Conservation (phyloP, 2,888 invertebrate species). For the Hydroisotoma schaefferi region DNA sequence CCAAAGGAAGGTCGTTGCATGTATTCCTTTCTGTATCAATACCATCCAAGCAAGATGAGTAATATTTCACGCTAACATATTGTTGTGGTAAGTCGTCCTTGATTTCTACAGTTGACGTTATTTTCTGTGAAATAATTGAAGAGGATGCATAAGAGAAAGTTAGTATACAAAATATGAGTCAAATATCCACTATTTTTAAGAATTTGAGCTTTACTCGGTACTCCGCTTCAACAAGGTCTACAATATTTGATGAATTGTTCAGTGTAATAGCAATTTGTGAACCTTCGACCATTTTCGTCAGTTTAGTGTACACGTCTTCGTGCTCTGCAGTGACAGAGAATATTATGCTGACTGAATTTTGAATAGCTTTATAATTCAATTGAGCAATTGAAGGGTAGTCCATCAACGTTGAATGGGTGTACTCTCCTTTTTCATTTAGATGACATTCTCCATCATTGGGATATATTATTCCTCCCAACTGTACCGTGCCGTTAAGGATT, state of each 20-base stretch:
- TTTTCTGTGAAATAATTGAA: conserved; percentile 13
- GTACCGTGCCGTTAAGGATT: too few species aligned
- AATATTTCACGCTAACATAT: conserved; percentile 27
- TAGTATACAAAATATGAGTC: neutral
- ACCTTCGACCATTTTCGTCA: conserved; percentile 85
- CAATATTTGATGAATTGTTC: conserved; percentile 92
- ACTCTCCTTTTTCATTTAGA: conserved; percentile 65
- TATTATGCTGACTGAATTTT: conserved; percentile 92
- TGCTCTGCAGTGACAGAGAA: conserved; percentile 91
- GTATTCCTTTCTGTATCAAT: conserved; percentile 8
- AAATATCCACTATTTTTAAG: neutral
- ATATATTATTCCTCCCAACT: conserved; percentile 85
- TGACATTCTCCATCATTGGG: conserved; percentile 92
- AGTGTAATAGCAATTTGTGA: conserved; percentile 84
- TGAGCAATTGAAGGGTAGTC: conserved; percentile 98
- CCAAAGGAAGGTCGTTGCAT: conserved; percentile 19
- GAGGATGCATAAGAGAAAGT: neutral
- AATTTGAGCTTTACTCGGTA: conserved; percentile 63
- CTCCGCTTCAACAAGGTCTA: conserved; percentile 86
- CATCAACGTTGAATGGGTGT: conserved; percentile 77
- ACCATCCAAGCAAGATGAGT: conserved; percentile 15
- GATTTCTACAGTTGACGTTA: conserved; percentile 27
- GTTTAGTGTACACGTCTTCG: conserved; percentile 73
- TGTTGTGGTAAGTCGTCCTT: conserved; percentile 23
- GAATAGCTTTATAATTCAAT: conserved; percentile 66